Conservation (phyloP, 2,888 invertebrate species). For the Napeogenes sylphis region DNA sequence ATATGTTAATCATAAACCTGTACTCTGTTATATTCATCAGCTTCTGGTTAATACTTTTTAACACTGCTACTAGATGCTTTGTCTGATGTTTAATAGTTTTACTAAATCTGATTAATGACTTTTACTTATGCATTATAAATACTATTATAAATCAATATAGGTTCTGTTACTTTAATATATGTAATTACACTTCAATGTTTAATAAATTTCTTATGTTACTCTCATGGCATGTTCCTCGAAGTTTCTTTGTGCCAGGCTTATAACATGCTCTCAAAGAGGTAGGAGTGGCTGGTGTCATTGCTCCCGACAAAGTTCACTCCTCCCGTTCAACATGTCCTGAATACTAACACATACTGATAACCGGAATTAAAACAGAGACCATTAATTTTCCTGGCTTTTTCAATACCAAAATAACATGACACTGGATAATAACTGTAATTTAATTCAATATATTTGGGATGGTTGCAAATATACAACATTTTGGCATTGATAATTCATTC, state of each 20-base stretch:
- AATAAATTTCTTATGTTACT: background rate
- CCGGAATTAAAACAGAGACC: background rate
- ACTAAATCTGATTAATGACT: too few relatives aligned
- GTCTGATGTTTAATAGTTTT: too few relatives aligned
- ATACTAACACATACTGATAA: constrained; percentile 44
- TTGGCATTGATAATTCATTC: too few relatives aligned
- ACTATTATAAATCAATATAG: too few relatives aligned
- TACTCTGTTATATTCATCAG: too few relatives aligned
- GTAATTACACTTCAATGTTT: too few relatives aligned
- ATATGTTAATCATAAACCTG: too few relatives aligned
- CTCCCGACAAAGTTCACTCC: constrained; percentile 62
- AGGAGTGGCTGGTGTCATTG: constrained; percentile 52
- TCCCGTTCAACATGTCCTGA: constrained; percentile 54
- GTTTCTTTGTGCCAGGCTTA: constrained; percentile 11
- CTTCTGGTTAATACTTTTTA: too few relatives aligned
- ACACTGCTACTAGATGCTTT: too few relatives aligned
- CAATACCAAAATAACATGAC: background rate
- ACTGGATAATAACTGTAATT: background rate
- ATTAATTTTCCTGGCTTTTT: background rate
- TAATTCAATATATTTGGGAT: background rate
- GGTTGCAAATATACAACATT: too few relatives aligned
- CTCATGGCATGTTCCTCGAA: background rate
- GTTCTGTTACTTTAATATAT: too few relatives aligned
- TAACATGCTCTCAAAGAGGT: constrained; percentile 11
- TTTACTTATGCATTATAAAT: too few relatives aligned